Evolutionary conservation across 1,140 invertebrate species (phyloP).

Genomic region (Melipona quadrifasciata): DNA sequence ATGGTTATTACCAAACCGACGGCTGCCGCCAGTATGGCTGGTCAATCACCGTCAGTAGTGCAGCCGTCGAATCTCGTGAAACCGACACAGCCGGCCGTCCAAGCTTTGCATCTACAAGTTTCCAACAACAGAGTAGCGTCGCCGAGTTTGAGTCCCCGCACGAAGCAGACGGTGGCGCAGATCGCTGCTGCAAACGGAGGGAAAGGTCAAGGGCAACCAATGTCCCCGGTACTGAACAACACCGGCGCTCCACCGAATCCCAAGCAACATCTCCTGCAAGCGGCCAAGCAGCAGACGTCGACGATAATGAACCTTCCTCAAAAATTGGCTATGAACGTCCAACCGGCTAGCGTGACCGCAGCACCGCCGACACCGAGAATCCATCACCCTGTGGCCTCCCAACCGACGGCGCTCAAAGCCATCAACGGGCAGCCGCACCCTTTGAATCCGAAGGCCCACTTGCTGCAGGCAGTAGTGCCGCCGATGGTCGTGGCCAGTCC

Average conservation of each 20-base stretch:
- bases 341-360: conserved; percentile 65
- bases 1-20: conserved; percentile 72
- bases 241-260: conserved; percentile 74
- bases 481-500: conserved; percentile 83
- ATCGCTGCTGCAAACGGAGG: conserved; percentile 58
- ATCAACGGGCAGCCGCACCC: conserved; percentile 79
- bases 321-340: conserved; percentile 73
- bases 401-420: conserved; percentile 71
- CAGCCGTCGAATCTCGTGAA: conserved; percentile 74
- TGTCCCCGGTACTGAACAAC: conserved; percentile 78
- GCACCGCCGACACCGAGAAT: conserved; percentile 71
- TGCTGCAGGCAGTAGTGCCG: conserved; percentile 79
- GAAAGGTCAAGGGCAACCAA: conserved; percentile 71
- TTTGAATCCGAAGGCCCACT: conserved; percentile 80
- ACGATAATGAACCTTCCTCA: conserved; percentile 75
- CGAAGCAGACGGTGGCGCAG: conserved; percentile 62
- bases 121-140: conserved; percentile 72
- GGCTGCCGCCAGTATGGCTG: conserved; percentile 57
- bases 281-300: conserved; percentile 72
- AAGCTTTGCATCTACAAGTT: conserved; percentile 75
- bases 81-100: conserved; percentile 68
- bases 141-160: conserved; percentile 74
- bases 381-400: conserved; percentile 72
- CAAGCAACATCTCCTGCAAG: conserved; percentile 78
- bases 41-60: conserved; percentile 63